These are phyloP conservation scores for Cyprinus carpio DNA, from an alignment of 2,113 vertebrate species.

Conservation along the genomic window DNA sequence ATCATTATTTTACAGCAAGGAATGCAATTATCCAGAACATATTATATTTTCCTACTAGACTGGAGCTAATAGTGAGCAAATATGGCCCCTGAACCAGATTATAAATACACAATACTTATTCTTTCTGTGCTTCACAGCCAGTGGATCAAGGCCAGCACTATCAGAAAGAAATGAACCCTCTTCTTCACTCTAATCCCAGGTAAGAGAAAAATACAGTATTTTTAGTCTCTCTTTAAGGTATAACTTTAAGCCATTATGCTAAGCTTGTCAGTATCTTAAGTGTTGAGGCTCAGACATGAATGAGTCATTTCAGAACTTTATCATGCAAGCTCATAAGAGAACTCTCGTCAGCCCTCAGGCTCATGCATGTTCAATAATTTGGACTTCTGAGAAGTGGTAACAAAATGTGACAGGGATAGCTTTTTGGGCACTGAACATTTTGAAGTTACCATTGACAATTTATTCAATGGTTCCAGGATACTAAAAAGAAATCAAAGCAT, in stretches of 20 bases:
- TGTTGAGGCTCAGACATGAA: neutral
- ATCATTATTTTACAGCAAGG: neutral
- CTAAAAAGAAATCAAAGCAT: slow-evolving; percentile 5
- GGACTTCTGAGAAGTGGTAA: neutral
- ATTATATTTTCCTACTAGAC: neutral
- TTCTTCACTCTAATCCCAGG: slow-evolving; percentile 76
- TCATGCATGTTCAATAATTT: neutral
- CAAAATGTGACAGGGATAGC: neutral
- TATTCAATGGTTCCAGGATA: neutral
- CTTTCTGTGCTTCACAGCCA: slow-evolving; percentile 71
- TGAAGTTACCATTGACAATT: neutral
- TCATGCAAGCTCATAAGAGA: neutral
- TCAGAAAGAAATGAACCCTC: slow-evolving; percentile 90
- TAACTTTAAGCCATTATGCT: slow-evolving; percentile 1
- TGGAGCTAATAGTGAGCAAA: neutral
- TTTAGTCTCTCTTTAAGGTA: neutral
- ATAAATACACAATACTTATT: slow-evolving; percentile 2
- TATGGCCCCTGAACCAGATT: neutral
- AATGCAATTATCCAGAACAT: neutral
- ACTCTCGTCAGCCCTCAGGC: neutral
- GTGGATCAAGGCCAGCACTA: slow-evolving; percentile 87
- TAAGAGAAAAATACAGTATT: slow-evolving; percentile 54
- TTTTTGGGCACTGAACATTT: neutral
- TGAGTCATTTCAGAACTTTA: neutral
- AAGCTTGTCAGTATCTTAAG: neutral